Evolutionary conservation across 2,113 vertebrate genomes (phyloP).

Genomic region (Emydura subglobosa): DNA sequence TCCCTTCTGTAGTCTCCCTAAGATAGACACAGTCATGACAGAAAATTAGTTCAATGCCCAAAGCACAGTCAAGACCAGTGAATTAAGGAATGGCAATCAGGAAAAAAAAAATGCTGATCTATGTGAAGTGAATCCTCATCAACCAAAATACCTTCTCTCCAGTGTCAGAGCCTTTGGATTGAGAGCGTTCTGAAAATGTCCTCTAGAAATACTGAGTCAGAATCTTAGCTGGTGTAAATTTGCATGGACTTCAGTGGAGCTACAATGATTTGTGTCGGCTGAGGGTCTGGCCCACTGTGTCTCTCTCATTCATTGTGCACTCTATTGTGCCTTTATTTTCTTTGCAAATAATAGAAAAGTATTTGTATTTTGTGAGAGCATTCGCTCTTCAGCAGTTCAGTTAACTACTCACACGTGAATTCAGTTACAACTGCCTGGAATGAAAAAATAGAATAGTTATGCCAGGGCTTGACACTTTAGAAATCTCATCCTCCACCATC

Average conservation of each 20-base stretch:
- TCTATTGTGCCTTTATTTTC: background rate
- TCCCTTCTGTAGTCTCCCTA: slow-evolving; percentile 66
- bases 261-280: background rate
- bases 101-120: background rate
- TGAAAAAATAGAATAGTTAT: background rate
- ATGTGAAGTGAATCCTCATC: background rate
- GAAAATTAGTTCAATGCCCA: background rate
- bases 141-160: background rate
- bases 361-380: background rate
- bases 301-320: background rate
- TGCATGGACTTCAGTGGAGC: background rate
- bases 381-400: background rate
- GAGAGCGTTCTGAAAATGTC: background rate
- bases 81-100: background rate
- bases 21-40: slow-evolving; percentile 13
- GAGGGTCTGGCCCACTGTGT: background rate
- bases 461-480: background rate
- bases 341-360: background rate
- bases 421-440: background rate
- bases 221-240: background rate
- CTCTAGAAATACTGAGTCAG: background rate
- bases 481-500: background rate
- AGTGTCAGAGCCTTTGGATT: background rate
- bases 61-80: background rate
- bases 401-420: background rate